Evolutionary conservation across 1,140 invertebrate genomes (phyloP), one percentile per base, ranked within the genome.

Genomic region (Hydropsyche tenuis): DNA sequence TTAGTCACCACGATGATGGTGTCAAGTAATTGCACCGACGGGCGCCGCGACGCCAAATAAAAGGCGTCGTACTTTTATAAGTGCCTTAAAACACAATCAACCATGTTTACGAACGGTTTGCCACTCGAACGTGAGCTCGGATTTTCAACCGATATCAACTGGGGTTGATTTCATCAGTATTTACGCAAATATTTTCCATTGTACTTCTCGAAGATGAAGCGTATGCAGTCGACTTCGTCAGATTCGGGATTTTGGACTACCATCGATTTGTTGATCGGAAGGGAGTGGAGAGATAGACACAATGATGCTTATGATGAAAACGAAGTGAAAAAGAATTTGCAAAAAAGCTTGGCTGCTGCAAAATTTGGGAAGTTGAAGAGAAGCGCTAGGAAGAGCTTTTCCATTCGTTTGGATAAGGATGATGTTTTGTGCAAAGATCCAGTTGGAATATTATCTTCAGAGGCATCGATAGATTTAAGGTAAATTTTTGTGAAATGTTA

Each of bases 161-260:
- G 20, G 25, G 46, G 46, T 43, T 69, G 23, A 48, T n/a, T n/a
- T n/a, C n/a, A 9, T 20, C 11, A 3, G 25, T 4, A 27, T 68
- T 12, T 23, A 42, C 18, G 6, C 14, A 46, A 14, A n/a, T n/a
- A n/a, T n/a, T n/a, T 68, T 51, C 0, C 45, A 64, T 43, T 42
- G 7, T 25, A 25, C 48, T 20, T 48, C 1, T 1, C 7, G 18
- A 79, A 48, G 74, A 84, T 85, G 83, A 80, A 85, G 70, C 81
- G 85, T 22, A 77, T 81, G 3, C 56, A 27, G 20, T 60, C 56
- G 2, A 82, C 79, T 74, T 78, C 80, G 16, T 83, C 83, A 0
- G 82, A 86, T 27, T 81, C 82, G 25, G 81, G 82, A 11, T 85
- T 86, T 72, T 86, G 84, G 84, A 85, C 83, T 22, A 86, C 84